Conservation (phyloP, 2,888 invertebrate genomes). For the Chalcis sispes region DNA sequence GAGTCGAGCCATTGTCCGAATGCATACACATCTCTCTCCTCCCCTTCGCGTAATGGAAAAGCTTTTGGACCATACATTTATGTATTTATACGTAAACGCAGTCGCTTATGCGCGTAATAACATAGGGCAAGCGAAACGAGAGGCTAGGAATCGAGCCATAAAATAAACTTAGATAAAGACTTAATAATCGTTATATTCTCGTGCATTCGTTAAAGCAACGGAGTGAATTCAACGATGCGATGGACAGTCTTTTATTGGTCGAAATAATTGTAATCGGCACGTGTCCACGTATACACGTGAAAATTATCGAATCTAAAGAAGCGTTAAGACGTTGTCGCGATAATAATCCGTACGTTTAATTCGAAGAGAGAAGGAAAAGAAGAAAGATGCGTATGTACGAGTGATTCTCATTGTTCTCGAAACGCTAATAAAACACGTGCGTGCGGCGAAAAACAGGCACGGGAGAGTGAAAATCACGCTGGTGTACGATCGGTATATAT, state of each 20-base stretch:
- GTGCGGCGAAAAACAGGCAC: too few species aligned
- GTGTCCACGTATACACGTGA: slow-evolving; percentile 13
- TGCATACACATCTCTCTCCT: too few species aligned
- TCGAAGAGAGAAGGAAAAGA: too few species aligned
- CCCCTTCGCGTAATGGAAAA: too few species aligned
- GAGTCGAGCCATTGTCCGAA: too few species aligned
- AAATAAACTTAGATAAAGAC: slow-evolving; percentile 50
- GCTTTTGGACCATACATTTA: too few species aligned
- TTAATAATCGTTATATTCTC: slow-evolving; percentile 9
- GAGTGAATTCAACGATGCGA: not conserved
- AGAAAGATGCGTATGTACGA: too few species aligned
- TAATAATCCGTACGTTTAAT: too few species aligned
- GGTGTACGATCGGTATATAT: not conserved
- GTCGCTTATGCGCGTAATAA: slow-evolving; percentile 43
- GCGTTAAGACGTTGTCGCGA: slow-evolving; percentile 3
- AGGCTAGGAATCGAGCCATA: slow-evolving; percentile 24
- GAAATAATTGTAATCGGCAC: slow-evolving; percentile 51
- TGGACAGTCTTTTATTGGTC: slow-evolving; percentile 36
- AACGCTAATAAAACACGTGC: slow-evolving; percentile 12
- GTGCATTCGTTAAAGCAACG: not conserved
- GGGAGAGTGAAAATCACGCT: too few species aligned
- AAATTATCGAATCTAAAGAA: not conserved
- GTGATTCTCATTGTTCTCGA: slow-evolving; percentile 34
- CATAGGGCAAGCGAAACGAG: not conserved
- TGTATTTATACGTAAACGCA: slow-evolving; percentile 17